Evolutionary conservation across 2,113 vertebrate genomes (phyloP).

Genomic region (Corythaixoides concolor): DNA sequence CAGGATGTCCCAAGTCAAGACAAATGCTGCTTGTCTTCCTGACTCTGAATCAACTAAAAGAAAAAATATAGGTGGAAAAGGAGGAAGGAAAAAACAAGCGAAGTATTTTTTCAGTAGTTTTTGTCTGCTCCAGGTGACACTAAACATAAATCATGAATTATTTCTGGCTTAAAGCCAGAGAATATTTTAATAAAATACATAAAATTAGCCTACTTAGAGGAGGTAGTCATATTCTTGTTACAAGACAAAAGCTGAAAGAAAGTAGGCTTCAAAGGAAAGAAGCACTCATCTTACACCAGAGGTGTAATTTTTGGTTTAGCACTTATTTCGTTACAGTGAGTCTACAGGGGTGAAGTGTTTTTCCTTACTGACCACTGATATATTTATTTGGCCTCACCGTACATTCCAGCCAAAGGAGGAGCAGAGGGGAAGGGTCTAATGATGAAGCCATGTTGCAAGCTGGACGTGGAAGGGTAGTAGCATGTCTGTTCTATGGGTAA

Average conservation of each 20-base stretch:
- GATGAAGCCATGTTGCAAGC: not conserved
- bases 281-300: not conserved
- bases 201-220: not conserved
- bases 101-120: not conserved
- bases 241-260: not conserved
- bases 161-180: not conserved
- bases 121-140: not conserved
- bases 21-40: not conserved
- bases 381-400: not conserved
- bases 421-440: not conserved
- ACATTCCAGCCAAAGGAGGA: not conserved
- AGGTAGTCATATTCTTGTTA: not conserved
- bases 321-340: not conserved
- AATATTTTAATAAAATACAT: not conserved
- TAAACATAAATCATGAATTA: not conserved
- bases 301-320: not conserved
- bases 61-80: not conserved
- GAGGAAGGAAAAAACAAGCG: not conserved
- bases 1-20: not conserved
- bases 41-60: not conserved
- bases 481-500: not conserved
- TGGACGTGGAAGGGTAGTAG: not conserved
- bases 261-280: not conserved
- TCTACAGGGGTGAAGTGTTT: not conserved
- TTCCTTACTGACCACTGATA: not conserved